Evolutionary conservation across 2,113 vertebrate species (phyloP), one percentile per base, ranked within the genome.

Genomic region (Galeopterus variegatus): DNA sequence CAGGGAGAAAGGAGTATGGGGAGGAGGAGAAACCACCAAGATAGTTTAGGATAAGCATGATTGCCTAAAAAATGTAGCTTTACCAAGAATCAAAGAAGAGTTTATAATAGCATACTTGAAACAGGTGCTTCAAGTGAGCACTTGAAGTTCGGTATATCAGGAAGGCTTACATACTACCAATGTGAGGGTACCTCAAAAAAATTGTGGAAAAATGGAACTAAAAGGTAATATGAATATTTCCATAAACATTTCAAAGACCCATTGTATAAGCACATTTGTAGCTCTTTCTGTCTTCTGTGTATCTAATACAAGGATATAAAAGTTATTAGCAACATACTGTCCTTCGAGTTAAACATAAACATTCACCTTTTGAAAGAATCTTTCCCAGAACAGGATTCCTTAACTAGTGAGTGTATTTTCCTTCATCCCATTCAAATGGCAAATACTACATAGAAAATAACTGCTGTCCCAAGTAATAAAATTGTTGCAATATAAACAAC

Each of bases 291-390:
- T 91, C n/a, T 90, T 31, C 5, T 70, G 26, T 62, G 18, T 26
- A 80, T 81, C 54, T 88, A 76, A 77, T 83, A 8, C 70, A 76
- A 72, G 12, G 48, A 80, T 52, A 69, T 48, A 86, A 26, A 52
- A 92, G 14, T 84, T 36, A 58, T 31, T n/a, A 85, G 64, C 36
- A 93, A 80, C 8, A 67, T 36, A 60, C 48, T 73, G 56, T n/a
- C 50, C 19, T 93, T 67, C 11, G 21, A 70, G 23, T 41, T 52
- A 93, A 80, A 24, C 79, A 65, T 64, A 93, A 91, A 50, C 14
- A 87, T 72, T 91, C 19, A 88, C 77, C 52, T 77, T 95, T 93
- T 72, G 36, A 87, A 95, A 83, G 52, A 88, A 77, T 41, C 12
- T 76, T 67, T 88, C 56, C 56, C 12, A 72, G 24, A 72, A 69